phyloP scores from a whole-genome alignment of 2,797 vertebrate genomes.

The Epinephelus awoara region DNA sequence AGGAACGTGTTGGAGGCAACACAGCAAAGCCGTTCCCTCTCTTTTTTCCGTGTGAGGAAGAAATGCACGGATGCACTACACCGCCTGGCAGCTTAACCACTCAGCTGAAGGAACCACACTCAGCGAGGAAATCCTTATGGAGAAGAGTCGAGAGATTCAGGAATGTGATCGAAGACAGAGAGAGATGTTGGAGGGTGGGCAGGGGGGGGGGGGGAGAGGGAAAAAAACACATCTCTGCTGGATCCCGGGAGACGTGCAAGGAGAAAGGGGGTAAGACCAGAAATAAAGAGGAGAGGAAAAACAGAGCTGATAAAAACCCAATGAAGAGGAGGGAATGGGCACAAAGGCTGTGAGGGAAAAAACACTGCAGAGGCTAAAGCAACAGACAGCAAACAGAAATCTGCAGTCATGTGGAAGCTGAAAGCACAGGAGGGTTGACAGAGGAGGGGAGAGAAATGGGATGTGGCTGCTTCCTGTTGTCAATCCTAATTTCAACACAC shows the following conservation, averaged over 20 bases:
- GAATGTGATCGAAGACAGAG: slow-evolving; percentile 11
- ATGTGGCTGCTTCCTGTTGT: slow-evolving; percentile 63
- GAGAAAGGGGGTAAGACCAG: slow-evolving; percentile 1
- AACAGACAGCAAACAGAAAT: slow-evolving; percentile 56
- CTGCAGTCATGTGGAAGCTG: slow-evolving; percentile 61
- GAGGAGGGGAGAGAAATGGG: slow-evolving; percentile 42
- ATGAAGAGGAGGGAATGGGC: slow-evolving; percentile 7
- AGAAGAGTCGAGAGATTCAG: slow-evolving; percentile 38
- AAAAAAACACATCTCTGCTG: background rate
- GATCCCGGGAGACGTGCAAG: background rate
- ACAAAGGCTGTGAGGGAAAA: slow-evolving; percentile 28
- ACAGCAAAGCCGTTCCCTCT: slow-evolving; percentile 34
- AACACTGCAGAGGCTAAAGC: slow-evolving; percentile 53
- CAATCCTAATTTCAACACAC: slow-evolving; percentile 54
- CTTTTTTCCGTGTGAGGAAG: slow-evolving; percentile 1
- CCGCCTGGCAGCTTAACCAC: slow-evolving; percentile 24
- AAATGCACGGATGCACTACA: slow-evolving; percentile 11
- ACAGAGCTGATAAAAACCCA: slow-evolving; percentile 10
- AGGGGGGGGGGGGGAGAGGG: background rate
- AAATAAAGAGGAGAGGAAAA: slow-evolving; percentile 11
- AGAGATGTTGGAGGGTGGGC: slow-evolving; percentile 2
- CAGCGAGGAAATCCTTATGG: slow-evolving; percentile 7
- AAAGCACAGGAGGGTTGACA: slow-evolving; percentile 48
- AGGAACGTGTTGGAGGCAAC: slow-evolving; percentile 27
- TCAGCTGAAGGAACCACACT: slow-evolving; percentile 27